Conservation (phyloP, 2,113 vertebrate genomes). For the Rhabdomys dilectus region DNA sequence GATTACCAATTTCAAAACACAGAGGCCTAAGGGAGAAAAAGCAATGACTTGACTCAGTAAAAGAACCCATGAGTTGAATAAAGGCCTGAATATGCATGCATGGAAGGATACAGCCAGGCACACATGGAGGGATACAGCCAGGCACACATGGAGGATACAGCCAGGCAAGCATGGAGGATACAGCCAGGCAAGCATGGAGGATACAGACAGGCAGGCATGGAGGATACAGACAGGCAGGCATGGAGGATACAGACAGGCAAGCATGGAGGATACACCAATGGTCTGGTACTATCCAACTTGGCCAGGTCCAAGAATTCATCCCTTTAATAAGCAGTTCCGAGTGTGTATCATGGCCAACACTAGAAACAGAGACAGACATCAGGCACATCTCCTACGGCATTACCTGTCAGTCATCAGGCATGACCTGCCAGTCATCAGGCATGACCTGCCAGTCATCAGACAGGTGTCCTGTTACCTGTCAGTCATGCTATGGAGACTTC, state of each 20-base stretch:
- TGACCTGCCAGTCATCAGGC: too few species aligned
- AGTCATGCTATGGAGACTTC: background rate
- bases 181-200: background rate
- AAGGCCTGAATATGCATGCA: background rate
- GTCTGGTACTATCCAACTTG: background rate
- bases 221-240: background rate
- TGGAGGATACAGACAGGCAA: too few species aligned
- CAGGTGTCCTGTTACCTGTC: background rate
- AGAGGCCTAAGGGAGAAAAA: background rate
- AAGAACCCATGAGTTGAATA: constrained; percentile 25
- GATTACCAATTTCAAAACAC: background rate
- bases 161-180: background rate
- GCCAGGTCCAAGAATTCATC: constrained; percentile 8
- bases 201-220: background rate
- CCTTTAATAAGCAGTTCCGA: background rate
- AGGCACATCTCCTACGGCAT: background rate
- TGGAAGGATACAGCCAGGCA: too few species aligned
- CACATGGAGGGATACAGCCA: too few species aligned
- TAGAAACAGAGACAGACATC: background rate
- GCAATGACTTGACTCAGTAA: background rate
- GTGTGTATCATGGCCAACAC: background rate
- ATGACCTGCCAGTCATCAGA: background rate
- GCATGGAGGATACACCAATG: background rate
- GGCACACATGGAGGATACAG: background rate
- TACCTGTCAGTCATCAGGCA: too few species aligned